Conservation (phyloP, 1,140 invertebrate genomes). For the Diprion similis region DNA sequence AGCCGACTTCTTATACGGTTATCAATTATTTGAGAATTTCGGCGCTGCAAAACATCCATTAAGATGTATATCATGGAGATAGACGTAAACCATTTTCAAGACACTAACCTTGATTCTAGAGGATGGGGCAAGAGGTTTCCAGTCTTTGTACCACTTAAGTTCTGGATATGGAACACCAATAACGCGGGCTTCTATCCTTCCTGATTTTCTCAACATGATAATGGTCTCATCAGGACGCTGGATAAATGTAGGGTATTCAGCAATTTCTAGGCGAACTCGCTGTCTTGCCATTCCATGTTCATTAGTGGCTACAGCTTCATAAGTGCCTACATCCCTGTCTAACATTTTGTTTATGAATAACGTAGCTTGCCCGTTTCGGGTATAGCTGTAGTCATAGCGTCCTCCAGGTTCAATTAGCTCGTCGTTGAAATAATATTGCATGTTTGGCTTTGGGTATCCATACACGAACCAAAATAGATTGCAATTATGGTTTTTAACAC, state of each 20-base stretch:
- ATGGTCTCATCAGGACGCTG: conserved; percentile 83
- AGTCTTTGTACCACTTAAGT: conserved; percentile 98
- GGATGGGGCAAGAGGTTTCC: conserved; percentile 85
- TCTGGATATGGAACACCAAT: conserved; percentile 91
- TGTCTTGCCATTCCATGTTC: conserved; percentile 90
- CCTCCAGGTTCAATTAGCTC: conserved; percentile 81
- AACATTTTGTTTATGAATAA: conserved; percentile 88
- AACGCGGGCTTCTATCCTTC: conserved; percentile 83
- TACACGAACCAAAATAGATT: conserved; percentile 92
- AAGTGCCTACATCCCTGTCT: conserved; percentile 89
- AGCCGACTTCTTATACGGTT: not conserved
- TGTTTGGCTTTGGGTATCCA: conserved; percentile 90
- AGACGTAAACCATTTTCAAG: not conserved
- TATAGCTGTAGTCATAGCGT: conserved; percentile 84
- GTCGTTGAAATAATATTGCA: conserved; percentile 88
- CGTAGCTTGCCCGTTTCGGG: conserved; percentile 87
- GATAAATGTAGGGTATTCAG: conserved; percentile 91
- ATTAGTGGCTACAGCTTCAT: conserved; percentile 92
- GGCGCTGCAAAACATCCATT: not conserved
- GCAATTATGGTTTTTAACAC: conserved; percentile 85
- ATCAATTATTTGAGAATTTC: conserved; percentile 1
- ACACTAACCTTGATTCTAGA: conserved; percentile 76
- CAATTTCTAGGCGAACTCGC: conserved; percentile 82
- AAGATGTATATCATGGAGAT: conserved; percentile 2
- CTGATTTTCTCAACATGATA: conserved; percentile 76